These are phyloP conservation scores for Egretta garzetta DNA, from an alignment of 2,113 vertebrate species.

Conservation along the genomic window DNA sequence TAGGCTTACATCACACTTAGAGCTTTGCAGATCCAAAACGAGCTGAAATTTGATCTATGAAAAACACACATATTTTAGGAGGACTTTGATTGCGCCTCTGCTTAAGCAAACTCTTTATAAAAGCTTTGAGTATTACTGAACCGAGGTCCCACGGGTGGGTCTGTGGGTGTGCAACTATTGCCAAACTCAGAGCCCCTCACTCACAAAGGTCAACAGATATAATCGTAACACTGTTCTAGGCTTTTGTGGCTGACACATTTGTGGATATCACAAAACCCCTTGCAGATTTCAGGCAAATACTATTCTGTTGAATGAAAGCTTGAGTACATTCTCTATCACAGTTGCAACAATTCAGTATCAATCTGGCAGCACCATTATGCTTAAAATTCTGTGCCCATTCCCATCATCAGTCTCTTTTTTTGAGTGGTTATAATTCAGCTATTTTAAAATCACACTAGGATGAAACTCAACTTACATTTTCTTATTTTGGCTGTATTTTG, in stretches of 20 bases:
- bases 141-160: accelerated
- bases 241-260: neutral
- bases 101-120: neutral
- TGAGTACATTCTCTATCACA: neutral
- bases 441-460: neutral
- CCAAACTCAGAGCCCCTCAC: neutral
- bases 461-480: neutral
- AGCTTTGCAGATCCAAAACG: neutral
- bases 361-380: neutral
- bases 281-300: neutral
- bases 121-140: neutral
- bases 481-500: neutral
- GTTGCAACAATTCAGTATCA: neutral
- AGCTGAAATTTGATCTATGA: neutral
- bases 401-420: neutral
- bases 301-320: neutral
- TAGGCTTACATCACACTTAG: neutral
- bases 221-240: neutral
- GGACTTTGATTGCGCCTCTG: neutral
- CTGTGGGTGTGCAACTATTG: accelerated
- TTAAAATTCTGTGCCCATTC: neutral
- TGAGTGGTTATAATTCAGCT: neutral
- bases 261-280: neutral
- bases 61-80: neutral
- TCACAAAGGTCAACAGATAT: neutral